These are phyloP conservation scores for Nasalis larvatus DNA, from an alignment of 2,113 vertebrate species.

Conservation along the genomic window DNA sequence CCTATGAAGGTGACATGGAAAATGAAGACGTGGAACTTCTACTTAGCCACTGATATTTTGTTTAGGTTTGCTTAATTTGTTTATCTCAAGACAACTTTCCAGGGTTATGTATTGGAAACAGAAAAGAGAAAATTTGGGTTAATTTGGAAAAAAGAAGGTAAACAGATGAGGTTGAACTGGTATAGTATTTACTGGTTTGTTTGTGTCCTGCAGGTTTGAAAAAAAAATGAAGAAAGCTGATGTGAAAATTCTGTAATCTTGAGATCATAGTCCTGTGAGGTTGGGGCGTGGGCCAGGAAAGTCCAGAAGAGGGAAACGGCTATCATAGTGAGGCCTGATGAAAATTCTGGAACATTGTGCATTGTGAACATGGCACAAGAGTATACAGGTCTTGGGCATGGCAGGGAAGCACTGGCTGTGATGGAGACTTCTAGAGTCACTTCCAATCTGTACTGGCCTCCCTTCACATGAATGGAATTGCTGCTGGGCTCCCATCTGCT, in stretches of 20 bases:
- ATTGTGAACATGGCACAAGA: too few species aligned
- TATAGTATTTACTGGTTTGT: not conserved
- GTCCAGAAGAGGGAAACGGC: not conserved
- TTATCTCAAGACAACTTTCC: not conserved
- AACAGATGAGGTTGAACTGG: not conserved
- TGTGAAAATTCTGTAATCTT: not conserved
- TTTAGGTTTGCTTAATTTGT: not conserved
- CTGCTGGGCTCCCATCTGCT: not conserved
- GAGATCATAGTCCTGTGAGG: not conserved
- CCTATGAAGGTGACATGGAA: not conserved
- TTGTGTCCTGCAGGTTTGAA: not conserved
- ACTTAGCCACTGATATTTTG: not conserved
- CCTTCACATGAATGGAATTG: not conserved
- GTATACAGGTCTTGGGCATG: not conserved
- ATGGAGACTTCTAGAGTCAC: not conserved
- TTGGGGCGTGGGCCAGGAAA: not conserved
- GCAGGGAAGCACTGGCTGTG: not conserved
- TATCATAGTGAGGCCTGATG: not conserved
- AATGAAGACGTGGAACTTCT: not conserved
- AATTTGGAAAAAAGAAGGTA: not conserved
- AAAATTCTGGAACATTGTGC: not conserved
- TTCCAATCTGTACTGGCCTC: not conserved
- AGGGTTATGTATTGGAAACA: not conserved
- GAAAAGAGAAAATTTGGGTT: not conserved
- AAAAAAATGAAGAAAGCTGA: not conserved